Base-by-base conservation (phyloP, 1,140 invertebrate genomes). In the Cheumatopsyche charites region DNA sequence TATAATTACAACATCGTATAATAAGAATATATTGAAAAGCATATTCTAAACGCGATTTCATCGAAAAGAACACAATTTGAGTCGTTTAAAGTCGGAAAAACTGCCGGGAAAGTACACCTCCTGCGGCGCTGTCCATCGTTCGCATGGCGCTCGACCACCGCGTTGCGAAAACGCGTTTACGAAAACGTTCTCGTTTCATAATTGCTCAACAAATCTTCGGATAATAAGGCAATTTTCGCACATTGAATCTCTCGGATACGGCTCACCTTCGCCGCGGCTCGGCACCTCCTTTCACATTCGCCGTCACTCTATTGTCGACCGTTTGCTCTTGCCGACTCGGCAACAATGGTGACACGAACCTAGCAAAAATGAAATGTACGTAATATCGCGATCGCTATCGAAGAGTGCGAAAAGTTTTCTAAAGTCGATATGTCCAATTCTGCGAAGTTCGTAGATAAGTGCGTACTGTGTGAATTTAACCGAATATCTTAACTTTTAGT, bases 191-290 rank as follows among this genome's bases (percentile, higher is more conserved):
- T 58, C 55, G 23, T 58, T 58, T 58, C 55, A 58, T 26, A 58
- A 58, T 58, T 58, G 55, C 55, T 11, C 63, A 66, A 66, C 63
- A 42, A 47, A 66, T 66, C 43, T 66, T 26, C 36, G 41, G 43
- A 42, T 66, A 66, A 66, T 66, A 42, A 66, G 63, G 63, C 63
- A 66, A 66, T 66, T 66, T 66, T 66, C 63, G 63, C 63, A 66
- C 63, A 47, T 66, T 66, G 11, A 47, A 66, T 66, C 63, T 47
- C 63, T 47, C 63, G 42, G 23, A 66, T 25, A 66, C 63, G 49
- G 21, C 62, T 65, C 62, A 65, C 63, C 63, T 66, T 66, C 63
- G 23, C 63, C 23, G 23, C 3, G 21, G 55, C 19, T 58, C 21
- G 21, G 7, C 55, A 52, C 11, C 23, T 58, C 55, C 23, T 58